Conservation (phyloP, 2,888 invertebrate species). For the Agrochola macilenta region DNA sequence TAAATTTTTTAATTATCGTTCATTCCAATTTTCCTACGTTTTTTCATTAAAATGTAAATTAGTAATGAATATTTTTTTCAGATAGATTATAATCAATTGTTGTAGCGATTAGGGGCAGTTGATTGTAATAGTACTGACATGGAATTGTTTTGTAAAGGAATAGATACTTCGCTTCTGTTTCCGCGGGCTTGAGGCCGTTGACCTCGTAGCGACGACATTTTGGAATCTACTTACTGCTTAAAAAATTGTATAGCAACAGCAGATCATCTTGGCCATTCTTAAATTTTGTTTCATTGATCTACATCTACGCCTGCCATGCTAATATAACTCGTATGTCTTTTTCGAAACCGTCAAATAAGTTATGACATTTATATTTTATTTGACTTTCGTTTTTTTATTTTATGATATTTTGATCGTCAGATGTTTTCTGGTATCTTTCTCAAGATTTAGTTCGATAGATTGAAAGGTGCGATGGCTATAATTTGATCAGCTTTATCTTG, state of each 20-base stretch:
- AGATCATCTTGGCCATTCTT: constrained; percentile 29
- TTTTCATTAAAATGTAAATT: constrained; percentile 44
- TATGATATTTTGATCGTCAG: constrained; percentile 15
- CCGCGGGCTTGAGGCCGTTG: constrained; percentile 19
- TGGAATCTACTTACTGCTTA: constrained; percentile 12
- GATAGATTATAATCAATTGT: constrained; percentile 52
- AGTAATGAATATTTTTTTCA: constrained; percentile 49
- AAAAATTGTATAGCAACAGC: constrained; percentile 9
- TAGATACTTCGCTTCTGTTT: constrained; percentile 37
- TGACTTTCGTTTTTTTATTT: constrained; percentile 40
- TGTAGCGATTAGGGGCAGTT: constrained; percentile 55
- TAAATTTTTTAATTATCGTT: constrained; percentile 42
- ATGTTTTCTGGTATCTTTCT: not conserved
- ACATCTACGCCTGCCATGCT: constrained; percentile 24
- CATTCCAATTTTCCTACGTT: constrained; percentile 62
- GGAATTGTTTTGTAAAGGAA: constrained; percentile 51
- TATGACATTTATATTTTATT: constrained; percentile 55
- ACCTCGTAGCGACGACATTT: constrained; percentile 21
- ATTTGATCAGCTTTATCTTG: constrained; percentile 28
- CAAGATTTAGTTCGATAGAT: constrained; percentile 31
- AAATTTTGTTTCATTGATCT: constrained; percentile 30
- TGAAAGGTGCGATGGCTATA: constrained; percentile 30
- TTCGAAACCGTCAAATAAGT: constrained; percentile 22
- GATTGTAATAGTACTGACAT: constrained; percentile 49
- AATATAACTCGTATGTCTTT: constrained; percentile 32